Evolutionary conservation across 2,797 vertebrate species (phyloP).

Genomic region (Ptychobarbus kaznakovi): DNA sequence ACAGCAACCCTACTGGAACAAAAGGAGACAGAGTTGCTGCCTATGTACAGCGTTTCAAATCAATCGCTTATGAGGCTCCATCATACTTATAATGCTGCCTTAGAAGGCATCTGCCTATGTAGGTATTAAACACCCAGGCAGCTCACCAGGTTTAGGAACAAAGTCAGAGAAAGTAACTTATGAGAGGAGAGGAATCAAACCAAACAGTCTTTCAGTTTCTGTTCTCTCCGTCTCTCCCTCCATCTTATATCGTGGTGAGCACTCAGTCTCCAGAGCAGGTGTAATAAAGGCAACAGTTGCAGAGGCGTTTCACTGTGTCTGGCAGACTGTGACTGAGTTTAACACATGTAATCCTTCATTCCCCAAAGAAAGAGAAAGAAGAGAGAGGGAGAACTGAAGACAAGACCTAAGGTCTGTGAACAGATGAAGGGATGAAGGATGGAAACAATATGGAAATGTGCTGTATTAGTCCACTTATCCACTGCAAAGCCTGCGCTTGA

Average conservation of each 20-base stretch:
- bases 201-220: constrained; percentile 62
- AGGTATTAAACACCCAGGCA: background rate
- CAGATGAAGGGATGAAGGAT: constrained; percentile 60
- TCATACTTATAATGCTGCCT: background rate
- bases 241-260: constrained; percentile 52
- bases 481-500: constrained; percentile 31
- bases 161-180: constrained; percentile 31
- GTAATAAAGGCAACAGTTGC: constrained; percentile 76
- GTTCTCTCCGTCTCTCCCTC: constrained; percentile 64
- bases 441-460: constrained; percentile 42
- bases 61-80: background rate
- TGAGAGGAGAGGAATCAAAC: constrained; percentile 41
- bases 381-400: background rate
- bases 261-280: constrained; percentile 71
- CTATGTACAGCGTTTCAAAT: background rate
- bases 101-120: background rate
- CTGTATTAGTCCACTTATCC: constrained; percentile 44
- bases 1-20: background rate
- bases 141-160: constrained; percentile 12
- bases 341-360: constrained; percentile 77
- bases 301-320: constrained; percentile 76
- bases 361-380: constrained; percentile 54
- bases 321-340: constrained; percentile 80
- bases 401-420: constrained; percentile 58
- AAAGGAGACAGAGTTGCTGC: background rate